Percentiles rank a stretch among this genome's conserved stretches.
Conservation (phyloP, 2,113 vertebrate genomes). For the Probosciger aterrimus region DNA sequence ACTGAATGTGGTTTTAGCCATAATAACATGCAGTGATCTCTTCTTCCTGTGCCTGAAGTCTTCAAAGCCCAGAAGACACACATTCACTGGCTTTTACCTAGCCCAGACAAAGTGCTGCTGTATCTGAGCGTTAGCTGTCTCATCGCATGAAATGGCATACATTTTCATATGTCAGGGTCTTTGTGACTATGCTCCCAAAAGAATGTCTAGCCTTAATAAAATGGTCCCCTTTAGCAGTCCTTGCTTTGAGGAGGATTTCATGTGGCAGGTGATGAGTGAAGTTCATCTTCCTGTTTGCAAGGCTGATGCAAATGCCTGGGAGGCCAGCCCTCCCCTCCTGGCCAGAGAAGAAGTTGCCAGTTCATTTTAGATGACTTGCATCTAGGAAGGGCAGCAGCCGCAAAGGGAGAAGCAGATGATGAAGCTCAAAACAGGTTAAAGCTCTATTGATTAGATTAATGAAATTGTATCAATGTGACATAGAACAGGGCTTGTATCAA, state of each 20-base stretch:
- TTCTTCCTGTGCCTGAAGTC: background rate
- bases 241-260: constrained; percentile 39
- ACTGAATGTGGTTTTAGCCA: background rate
- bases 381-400: background rate
- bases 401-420: background rate
- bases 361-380: background rate
- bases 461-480: background rate
- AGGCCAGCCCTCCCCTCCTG: background rate
- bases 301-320: background rate
- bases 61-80: background rate
- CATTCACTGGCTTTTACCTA: background rate
- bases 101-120: background rate
- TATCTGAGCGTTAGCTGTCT: constrained; percentile 43
- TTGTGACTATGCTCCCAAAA: constrained; percentile 45
- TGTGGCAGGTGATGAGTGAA: constrained; percentile 49
- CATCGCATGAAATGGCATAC: constrained; percentile 38
- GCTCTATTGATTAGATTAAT: background rate
- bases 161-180: constrained; percentile 45
- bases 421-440: background rate
- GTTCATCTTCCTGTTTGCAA: constrained; percentile 39
- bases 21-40: background rate
- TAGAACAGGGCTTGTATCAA: background rate
- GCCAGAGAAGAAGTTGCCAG: background rate
- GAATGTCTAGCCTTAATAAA: constrained; percentile 33
- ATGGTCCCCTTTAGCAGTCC: constrained; percentile 30